phyloP scores from a whole-genome alignment of 2,888 invertebrate genomes.

The Coelinius sp. region DNA sequence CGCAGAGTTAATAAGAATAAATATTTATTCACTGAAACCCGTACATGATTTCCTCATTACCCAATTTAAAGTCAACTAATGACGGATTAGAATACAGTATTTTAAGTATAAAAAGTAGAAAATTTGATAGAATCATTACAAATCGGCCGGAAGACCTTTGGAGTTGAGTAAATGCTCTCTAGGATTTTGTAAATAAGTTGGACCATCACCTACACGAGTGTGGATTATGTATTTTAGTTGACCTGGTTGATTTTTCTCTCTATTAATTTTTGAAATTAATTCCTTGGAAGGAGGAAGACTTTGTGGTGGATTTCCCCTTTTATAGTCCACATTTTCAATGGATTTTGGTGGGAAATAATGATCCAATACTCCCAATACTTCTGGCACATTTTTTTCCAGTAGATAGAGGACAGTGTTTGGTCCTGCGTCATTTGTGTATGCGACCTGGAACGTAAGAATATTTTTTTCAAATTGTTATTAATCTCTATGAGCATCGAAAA shows the following conservation, averaged over 20 bases:
- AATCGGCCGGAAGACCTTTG: constrained; percentile 70
- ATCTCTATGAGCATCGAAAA: not conserved
- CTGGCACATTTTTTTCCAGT: constrained; percentile 81
- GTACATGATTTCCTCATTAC: not conserved
- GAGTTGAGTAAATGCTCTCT: constrained; percentile 72
- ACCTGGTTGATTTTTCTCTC: constrained; percentile 72
- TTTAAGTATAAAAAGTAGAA: constrained; percentile 11
- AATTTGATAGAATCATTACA: constrained; percentile 21
- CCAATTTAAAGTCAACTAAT: not conserved
- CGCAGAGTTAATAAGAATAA: not conserved
- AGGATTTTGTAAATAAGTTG: constrained; percentile 72
- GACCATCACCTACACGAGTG: constrained; percentile 87
- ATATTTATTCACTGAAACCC: not conserved
- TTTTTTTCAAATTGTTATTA: no score
- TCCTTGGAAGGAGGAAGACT: constrained; percentile 53
- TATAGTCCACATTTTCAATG: constrained; percentile 70
- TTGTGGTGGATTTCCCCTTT: constrained; percentile 74
- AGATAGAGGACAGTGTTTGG: constrained; percentile 95
- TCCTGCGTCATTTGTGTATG: constrained; percentile 99
- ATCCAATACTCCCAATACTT: constrained; percentile 79
- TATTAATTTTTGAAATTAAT: constrained; percentile 62
- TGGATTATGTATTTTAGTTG: constrained; percentile 86
- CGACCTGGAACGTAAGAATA: constrained; percentile 73
- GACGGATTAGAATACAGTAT: not conserved
- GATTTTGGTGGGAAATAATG: constrained; percentile 79